Percentiles rank a stretch among this genome's conserved stretches.
phyloP scores from a whole-genome alignment of 2,113 vertebrate species.

The Bubo blakistoni region DNA sequence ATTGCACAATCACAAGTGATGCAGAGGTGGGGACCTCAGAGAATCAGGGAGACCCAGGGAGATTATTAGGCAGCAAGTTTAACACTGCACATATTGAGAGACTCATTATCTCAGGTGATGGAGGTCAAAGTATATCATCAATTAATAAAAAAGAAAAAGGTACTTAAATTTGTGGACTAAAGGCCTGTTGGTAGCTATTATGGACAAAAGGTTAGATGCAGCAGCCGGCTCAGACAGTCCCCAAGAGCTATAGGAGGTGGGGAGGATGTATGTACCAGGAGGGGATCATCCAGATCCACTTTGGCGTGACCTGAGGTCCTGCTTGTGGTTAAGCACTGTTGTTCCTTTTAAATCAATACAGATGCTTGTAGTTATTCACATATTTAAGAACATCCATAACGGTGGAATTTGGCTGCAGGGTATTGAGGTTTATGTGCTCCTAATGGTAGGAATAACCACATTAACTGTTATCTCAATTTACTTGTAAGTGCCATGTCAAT shows the following conservation, averaged over 20 bases:
- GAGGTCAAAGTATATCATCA: background rate
- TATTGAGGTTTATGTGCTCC: background rate
- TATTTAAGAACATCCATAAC: background rate
- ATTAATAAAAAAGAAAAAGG: background rate
- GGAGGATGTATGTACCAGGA: background rate
- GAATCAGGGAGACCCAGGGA: background rate
- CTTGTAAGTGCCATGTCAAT: accelerated
- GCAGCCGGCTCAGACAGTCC: background rate
- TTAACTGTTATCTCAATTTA: background rate
- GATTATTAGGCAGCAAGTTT: background rate
- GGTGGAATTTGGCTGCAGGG: background rate
- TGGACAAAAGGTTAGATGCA: background rate
- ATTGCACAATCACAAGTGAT: background rate
- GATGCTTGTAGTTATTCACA: background rate
- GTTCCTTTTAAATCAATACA: background rate
- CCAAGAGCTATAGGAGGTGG: background rate
- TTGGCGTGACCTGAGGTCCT: background rate
- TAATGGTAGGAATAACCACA: background rate
- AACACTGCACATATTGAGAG: accelerated
- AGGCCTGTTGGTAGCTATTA: background rate
- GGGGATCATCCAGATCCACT: background rate
- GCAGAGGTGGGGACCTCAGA: background rate
- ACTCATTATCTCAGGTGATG: background rate
- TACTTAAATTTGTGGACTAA: background rate
- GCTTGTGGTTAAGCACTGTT: too few relatives aligned